Evolutionary conservation across 2,888 invertebrate genomes (phyloP), one percentile per base, ranked within the genome.

Genomic region (Timema cristinae): DNA sequence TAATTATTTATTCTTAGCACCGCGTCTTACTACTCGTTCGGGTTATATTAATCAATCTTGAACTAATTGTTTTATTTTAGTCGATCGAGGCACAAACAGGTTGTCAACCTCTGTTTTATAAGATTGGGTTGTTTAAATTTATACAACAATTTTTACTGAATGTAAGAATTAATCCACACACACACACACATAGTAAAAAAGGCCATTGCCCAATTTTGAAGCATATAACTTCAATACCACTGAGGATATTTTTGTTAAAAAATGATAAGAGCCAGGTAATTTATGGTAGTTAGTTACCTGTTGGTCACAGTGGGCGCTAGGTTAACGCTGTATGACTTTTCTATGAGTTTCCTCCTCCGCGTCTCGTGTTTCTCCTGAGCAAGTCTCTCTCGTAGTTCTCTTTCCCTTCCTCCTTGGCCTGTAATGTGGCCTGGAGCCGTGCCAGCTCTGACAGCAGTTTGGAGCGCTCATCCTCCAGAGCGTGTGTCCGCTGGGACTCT

Each of bases 371-470:
- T 70, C 67, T 77, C 76, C 69, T 78, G 76, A 70, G 75, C 73
- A 70, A 78, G 77, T 63, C 74, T 72, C 48, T 77, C 77, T 16
- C 76, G 76, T 47, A 78, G 73, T 67, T 75, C 73, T 66, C 72
- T 75, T 71, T 79, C 78, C 78, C 77, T 49, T 73, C 54, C 49
- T 32, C 63, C 61, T 72, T 73, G 76, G 77, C 77, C 75, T 78
- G 78, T n/a, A 79, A 71, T 61, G 77, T 76, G 16, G 76, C 75
- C 67, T 79, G 78, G 11, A 78, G 76, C 73, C 76, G 78, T 50
- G 77, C 76, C n/a, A 79, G 74, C 71, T 79, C 80, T 47, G 77
- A 72, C 49, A 78, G 75, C 66, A 79, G 76, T 68, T 78, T 78
- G 50, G 77, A 75, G 69, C 78, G 74, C 7, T 78, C 78, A 51